Evolutionary conservation across 2,888 invertebrate species (phyloP).

Genomic region (Amiota communis): DNA sequence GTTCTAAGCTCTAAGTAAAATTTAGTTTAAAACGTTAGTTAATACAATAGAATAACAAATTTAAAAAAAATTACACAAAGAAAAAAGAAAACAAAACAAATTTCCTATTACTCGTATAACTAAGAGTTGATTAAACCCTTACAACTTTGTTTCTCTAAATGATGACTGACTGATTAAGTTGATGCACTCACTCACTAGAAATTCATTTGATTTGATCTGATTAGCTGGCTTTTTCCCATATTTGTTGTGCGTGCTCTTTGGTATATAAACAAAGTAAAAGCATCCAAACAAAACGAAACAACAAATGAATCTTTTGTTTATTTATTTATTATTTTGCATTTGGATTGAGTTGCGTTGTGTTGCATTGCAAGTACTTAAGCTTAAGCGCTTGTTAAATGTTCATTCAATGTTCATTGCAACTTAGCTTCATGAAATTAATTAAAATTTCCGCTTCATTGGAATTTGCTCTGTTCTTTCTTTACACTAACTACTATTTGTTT

Average conservation of each 20-base stretch:
- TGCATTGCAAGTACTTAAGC: constrained; percentile 40
- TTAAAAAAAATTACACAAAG: neutral
- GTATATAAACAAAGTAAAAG: neutral
- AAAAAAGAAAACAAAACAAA: neutral
- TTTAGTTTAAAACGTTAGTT: neutral
- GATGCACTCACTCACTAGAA: neutral
- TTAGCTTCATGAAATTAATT: constrained; percentile 59
- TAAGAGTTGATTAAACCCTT: neutral
- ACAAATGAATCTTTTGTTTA: constrained; percentile 21
- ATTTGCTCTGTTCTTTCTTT: constrained; percentile 31
- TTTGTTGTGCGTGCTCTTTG: neutral
- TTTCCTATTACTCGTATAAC: neutral
- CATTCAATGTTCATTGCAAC: neutral
- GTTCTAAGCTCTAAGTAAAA: constrained; percentile 8
- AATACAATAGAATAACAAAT: neutral
- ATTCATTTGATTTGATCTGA: neutral
- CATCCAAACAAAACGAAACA: constrained; percentile 3
- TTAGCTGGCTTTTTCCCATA: neutral
- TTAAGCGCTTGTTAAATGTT: constrained; percentile 11
- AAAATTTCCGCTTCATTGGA: constrained; percentile 65
- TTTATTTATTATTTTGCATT: neutral
- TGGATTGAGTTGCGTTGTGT: constrained; percentile 43
- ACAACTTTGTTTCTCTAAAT: neutral
- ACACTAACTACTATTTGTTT: neutral
- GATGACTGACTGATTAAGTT: neutral